phyloP scores from a whole-genome alignment of 2,888 invertebrate genomes.

The Leptopterna dolabrata region DNA sequence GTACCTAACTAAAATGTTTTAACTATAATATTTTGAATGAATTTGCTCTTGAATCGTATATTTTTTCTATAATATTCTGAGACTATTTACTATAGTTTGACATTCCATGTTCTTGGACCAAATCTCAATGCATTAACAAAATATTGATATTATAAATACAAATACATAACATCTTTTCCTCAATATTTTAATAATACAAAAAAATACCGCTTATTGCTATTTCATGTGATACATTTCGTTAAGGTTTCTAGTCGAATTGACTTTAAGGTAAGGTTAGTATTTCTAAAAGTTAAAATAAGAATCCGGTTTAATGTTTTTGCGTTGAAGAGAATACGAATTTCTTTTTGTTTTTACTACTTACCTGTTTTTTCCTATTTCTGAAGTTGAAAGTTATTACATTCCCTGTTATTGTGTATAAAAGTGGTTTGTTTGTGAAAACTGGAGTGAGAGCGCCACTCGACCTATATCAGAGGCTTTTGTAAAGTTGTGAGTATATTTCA shows the following conservation, averaged over 20 bases:
- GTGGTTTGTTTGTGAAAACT: neutral
- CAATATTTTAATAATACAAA: constrained; percentile 13
- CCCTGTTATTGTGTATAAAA: constrained; percentile 21
- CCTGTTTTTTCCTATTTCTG: constrained; percentile 4
- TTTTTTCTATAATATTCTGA: neutral
- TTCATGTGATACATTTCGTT: constrained; percentile 52
- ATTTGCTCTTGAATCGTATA: neutral
- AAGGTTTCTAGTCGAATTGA: constrained; percentile 54
- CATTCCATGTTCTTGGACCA: constrained; percentile 25
- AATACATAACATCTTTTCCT: neutral
- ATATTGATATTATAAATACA: constrained; percentile 10
- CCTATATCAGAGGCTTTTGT: constrained; percentile 13
- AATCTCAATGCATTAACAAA: neutral
- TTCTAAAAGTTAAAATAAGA: constrained; percentile 27
- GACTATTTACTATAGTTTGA: neutral
- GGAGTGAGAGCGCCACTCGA: neutral
- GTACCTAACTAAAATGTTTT: neutral
- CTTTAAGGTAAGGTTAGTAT: constrained; percentile 50
- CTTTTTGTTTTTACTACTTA: constrained; percentile 8
- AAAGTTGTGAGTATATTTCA: constrained; percentile 22
- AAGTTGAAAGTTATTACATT: neutral
- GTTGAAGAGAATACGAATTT: neutral
- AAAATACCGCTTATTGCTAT: constrained; percentile 34
- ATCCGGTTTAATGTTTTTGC: neutral
- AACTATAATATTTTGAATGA: neutral